phyloP scores from a whole-genome alignment of 2,113 vertebrate species.

The Microcebus ravelobensis region DNA sequence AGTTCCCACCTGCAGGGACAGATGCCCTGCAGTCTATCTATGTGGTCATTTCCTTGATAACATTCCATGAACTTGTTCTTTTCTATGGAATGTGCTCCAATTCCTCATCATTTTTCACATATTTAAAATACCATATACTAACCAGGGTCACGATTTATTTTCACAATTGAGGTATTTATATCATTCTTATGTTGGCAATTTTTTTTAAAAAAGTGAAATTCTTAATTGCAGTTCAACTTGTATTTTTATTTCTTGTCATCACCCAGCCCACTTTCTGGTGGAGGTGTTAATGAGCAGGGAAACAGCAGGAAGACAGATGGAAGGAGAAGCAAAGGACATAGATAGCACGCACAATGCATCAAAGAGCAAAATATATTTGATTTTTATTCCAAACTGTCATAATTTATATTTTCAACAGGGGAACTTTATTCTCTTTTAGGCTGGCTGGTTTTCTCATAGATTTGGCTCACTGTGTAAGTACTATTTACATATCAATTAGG shows the following conservation, averaged over 20 bases:
- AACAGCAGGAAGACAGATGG: background rate
- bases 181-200: background rate
- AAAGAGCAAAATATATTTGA: background rate
- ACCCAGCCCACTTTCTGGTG: background rate
- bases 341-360: background rate
- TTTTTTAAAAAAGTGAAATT: background rate
- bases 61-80: background rate
- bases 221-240: constrained; percentile 18
- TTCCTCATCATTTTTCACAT: background rate
- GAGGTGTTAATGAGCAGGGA: constrained; percentile 22
- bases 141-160: background rate
- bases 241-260: constrained; percentile 45
- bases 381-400: background rate
- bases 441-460: background rate
- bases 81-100: background rate
- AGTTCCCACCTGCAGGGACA: background rate
- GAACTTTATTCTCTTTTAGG: background rate
- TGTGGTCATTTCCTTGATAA: background rate
- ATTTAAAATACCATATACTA: constrained; percentile 2
- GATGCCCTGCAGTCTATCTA: background rate
- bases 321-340: background rate
- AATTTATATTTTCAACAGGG: background rate
- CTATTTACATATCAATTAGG: background rate
- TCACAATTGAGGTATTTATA: constrained; percentile 35
- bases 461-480: background rate